Evolutionary conservation across 2,797 vertebrate species (phyloP).

Genomic region (Melanotaenia pygmaea): DNA sequence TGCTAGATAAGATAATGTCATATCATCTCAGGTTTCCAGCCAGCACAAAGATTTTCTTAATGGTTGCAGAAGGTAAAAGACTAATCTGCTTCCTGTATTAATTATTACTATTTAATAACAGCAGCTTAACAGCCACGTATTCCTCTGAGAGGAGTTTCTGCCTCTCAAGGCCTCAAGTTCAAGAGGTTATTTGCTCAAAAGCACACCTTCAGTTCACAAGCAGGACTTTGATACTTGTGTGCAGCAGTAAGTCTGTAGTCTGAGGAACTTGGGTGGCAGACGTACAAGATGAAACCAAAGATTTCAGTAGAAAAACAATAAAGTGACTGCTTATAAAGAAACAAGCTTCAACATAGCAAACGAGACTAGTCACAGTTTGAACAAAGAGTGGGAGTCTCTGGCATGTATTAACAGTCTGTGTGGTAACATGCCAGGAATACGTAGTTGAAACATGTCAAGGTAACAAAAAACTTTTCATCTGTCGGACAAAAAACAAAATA

Average conservation of each 20-base stretch:
- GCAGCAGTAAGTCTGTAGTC: slow-evolving; percentile 7
- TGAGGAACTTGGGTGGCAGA: background rate
- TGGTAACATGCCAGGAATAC: slow-evolving; percentile 50
- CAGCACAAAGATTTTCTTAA: background rate
- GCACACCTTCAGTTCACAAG: slow-evolving; percentile 48
- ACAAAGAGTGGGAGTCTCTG: slow-evolving; percentile 44
- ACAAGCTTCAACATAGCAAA: slow-evolving; percentile 10
- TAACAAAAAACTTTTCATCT: no score
- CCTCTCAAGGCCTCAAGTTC: slow-evolving; percentile 20
- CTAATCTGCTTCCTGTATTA: background rate
- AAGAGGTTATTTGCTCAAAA: slow-evolving; percentile 56
- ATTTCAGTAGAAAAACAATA: background rate
- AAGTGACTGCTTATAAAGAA: background rate
- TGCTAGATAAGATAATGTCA: background rate
- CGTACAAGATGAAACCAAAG: background rate
- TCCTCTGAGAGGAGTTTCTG: background rate
- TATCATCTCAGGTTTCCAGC: background rate
- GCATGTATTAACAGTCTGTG: slow-evolving; percentile 52
- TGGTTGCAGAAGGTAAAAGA: background rate
- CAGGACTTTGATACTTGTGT: slow-evolving; percentile 68
- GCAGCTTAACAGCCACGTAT: background rate
- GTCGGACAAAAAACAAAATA: no score
- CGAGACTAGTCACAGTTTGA: slow-evolving; percentile 8
- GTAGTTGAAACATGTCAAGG: no score
- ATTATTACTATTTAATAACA: slow-evolving; percentile 19